Base-by-base conservation (phyloP, 2,113 vertebrate species). In the Tragulus kanchil region DNA sequence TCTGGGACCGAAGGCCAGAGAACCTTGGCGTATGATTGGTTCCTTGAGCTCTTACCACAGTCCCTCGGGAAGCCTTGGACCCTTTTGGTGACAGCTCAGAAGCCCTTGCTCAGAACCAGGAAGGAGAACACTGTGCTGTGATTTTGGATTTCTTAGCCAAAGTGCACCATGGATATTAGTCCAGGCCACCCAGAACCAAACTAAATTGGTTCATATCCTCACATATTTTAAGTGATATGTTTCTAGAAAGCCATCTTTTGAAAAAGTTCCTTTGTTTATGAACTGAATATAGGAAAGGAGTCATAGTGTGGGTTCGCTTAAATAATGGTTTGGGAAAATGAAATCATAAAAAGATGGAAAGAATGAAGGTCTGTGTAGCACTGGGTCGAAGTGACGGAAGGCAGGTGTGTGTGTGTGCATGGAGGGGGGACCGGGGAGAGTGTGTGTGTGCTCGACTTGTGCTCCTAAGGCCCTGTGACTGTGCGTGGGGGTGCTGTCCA, bases 81-180 rank as follows among this genome's bases (percentile, higher is more conserved):
- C 12, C 26, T 56, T 21, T 78, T 61, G 78, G 96, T 45, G 19
- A 56, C 31, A 56, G 54, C 73, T 81, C 31, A 1, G 11, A 58
- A 58, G 54, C 8, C 14, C 78, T 42, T 58, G 52, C 78, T 81
- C 19, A 25, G 93, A 85, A 95, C 83, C 11, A 9, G 4, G 61
- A 54, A 64, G 64, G 54, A 87, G 77, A 96, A 91, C 13, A 95
- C 9, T 71, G 85, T 94, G 23, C 67, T 17, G 61, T 45, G 6
- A 58, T 23, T 96, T 97, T 85, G 21, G 21, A 28, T 90, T 97
- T 93, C 15, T 89, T 56, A 95, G 82, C 31, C n/a, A 56, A 79
- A 96, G 54, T 42, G 25, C 52, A 48, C 67, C 14, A 67, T 26
- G 12, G 71, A 14, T n/a, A 36, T 36, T 36, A 92, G 42, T 62